Base-by-base conservation (phyloP, 2,797 vertebrate species). In the Characodon lateralis region DNA sequence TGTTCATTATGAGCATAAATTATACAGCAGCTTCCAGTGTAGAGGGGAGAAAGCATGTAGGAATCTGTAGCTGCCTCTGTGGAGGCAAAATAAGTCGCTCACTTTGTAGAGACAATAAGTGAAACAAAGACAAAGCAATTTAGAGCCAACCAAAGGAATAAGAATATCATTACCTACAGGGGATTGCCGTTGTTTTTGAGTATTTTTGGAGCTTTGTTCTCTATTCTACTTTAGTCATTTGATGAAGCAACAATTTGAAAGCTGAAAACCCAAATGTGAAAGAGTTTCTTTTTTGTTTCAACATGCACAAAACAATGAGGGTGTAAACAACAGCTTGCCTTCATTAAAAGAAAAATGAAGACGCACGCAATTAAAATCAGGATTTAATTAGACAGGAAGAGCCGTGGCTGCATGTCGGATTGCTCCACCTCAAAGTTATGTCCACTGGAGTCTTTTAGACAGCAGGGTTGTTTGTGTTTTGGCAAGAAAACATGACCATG, bases 1-100 rank as follows among this genome's bases (percentile, higher is more conserved):
- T 74, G 76, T 91, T 95, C 91, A 93, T 94, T 95, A 94, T 80
- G 71, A 87, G 89, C 83, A 94, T 95, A 89, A 93, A 95, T 95
- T 94, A 94, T 90, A 93, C 82, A 93, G 88, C 74, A 88, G 80
- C 79, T 76, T 80, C 76, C 58, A 77, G 83, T 72, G 88, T 83
- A 55, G 72, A 70, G 24, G 66, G 85, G 76, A 76, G 56, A 63
- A 88, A 87, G 72, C 82, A 24, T 28, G 72, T 51, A 80, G 86
- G 90, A 89, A 74, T 83, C 70, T 43, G 66, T 81, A 84, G 87
- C 74, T 86, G 85, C 80, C 78, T 93, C 93, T 92, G 82, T 80
- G 13, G 89, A 39, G 91, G 92, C 87, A 88, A 88, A 89, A 89
- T 53, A 79, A 91, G 78, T 73, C 73, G 28, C 65, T 89, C 90